Evolutionary conservation across 2,113 vertebrate species (phyloP), one percentile per base, ranked within the genome.

Genomic region (Triplophysa dalaica): DNA sequence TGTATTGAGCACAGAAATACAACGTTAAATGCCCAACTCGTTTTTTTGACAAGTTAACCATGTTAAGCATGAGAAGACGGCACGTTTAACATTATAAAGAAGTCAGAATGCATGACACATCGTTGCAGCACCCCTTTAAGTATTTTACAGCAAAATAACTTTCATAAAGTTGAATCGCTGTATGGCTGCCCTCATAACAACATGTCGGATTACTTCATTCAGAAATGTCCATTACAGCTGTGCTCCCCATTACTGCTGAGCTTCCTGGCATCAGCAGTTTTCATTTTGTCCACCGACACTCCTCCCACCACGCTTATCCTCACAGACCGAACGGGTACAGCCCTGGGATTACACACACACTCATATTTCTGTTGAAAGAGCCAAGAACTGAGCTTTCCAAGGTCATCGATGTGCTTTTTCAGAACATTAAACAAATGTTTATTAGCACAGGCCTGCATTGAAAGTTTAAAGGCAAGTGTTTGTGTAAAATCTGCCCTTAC

Each of bases 211-310:
- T 77, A 69, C 74, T 62, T 75, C 69, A 66, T 82, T 79, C 69
- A 70, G 41, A 65, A 24, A 61, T 63, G 61, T 26, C 50, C 16
- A 38, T 62, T 48, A 22, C 33, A 58, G 61, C 29, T 22, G 17
- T 43, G 60, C 13, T 38, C 26, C 45, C 73, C 73, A 77, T 83
- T 73, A 52, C 33, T 26, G 7, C 48, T 64, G 26, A 11, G 64
- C 22, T 69, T 22, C 52, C 6, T 24, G 74, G 22, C 29, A 48
- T 86, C 74, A 84, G 85, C 85, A 80, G 33, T 80, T 82, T 84
- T 75, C 24, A 61, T 78, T 80, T 78, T 52, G 38, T 50, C 22
- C 56, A 24, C 19, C 52, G 58, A 26, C 70, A 41, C 29, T 13
- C 24, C 26, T 38, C 52, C 26, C 26, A 14, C 70, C 21, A 9